Base-by-base conservation (phyloP, 2,113 vertebrate genomes). In the Catharus minimus region DNA sequence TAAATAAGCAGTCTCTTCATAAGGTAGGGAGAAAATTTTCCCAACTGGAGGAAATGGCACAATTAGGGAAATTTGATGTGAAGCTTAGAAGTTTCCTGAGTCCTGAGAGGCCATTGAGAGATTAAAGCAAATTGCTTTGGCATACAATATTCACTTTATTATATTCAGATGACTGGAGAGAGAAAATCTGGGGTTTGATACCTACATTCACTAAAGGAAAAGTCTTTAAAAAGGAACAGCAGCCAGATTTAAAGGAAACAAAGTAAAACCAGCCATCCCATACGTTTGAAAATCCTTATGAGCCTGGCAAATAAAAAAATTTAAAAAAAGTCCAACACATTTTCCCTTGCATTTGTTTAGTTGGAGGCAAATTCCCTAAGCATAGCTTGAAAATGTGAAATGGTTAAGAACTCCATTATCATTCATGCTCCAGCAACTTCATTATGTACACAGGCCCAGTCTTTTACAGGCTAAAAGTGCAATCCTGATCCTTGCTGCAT, bases 391-490 rank as follows among this genome's bases (percentile, higher is more conserved):
- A 86, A 84, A 81, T 75, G 71, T 68, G 83, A 44, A 60, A 77
- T 91, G 76, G 67, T 88, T 46, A 69, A 44, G 69, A 87, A 67
- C 77, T 91, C 73, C 82, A 73, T 88, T 95, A 96, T 86, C 91
- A 80, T 93, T 93, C 93, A 90, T 84, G 89, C 93, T 90, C 73
- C 65, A 56, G 38, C 83, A 90, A 72, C 87, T 95, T 93, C 92
- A 82, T 93, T 95, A 95, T 90, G 94, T 92, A 96, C 80, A 82
- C 94, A 94, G 78, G 49, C 76, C 95, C 83, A 69, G 89, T 72
- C 77, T 93, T 88, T 93, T 79, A 67, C 89, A 66, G 78, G 94
- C 90, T 86, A 86, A 95, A 92, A 89, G 95, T 94, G 88, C 93
- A 91, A 88, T 86, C 72, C 93, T 86, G 89, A 96, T 95, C 93